Evolutionary conservation across 2,888 invertebrate genomes (phyloP).

Genomic region (Nematopogon swammerdamellus): DNA sequence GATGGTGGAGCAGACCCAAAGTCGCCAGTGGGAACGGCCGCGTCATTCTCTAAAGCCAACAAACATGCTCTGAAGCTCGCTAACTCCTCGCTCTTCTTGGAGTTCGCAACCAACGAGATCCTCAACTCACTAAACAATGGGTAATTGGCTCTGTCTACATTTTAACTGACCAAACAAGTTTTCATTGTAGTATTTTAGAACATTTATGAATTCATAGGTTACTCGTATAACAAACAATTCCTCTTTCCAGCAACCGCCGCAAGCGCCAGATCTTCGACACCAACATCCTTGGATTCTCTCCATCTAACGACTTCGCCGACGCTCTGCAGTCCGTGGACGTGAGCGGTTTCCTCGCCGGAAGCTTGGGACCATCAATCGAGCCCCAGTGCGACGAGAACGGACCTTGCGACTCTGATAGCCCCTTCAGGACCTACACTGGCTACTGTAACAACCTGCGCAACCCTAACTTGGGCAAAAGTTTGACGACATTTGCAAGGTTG

Average conservation of each 20-base stretch:
- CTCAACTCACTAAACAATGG: slow-evolving; percentile 61
- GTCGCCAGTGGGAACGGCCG: slow-evolving; percentile 82
- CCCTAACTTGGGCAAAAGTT: slow-evolving; percentile 77
- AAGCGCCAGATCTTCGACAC: slow-evolving; percentile 74
- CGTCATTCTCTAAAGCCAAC: slow-evolving; percentile 88
- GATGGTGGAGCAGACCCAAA: slow-evolving; percentile 82
- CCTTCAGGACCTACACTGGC: slow-evolving; percentile 74
- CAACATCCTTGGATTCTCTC: slow-evolving; percentile 45
- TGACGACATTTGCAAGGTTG: slow-evolving; percentile 81
- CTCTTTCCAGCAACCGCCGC: slow-evolving; percentile 47
- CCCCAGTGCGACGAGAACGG: slow-evolving; percentile 69
- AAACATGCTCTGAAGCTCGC: slow-evolving; percentile 77
- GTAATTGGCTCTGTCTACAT: slow-evolving; percentile 25
- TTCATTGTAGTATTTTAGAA: too few species aligned
- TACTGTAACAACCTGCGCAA: slow-evolving; percentile 86
- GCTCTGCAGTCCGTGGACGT: slow-evolving; percentile 78
- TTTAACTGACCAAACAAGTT: not conserved
- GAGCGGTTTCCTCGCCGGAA: slow-evolving; percentile 63
- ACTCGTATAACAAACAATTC: not conserved
- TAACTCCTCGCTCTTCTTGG: slow-evolving; percentile 82
- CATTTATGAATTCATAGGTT: too few species aligned
- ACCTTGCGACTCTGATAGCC: slow-evolving; percentile 68
- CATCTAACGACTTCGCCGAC: slow-evolving; percentile 68
- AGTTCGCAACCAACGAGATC: slow-evolving; percentile 84
- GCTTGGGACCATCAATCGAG: slow-evolving; percentile 58